These are phyloP conservation scores for Strigamia crassipes DNA, from an alignment of 2,888 invertebrate species.

Conservation along the genomic window DNA sequence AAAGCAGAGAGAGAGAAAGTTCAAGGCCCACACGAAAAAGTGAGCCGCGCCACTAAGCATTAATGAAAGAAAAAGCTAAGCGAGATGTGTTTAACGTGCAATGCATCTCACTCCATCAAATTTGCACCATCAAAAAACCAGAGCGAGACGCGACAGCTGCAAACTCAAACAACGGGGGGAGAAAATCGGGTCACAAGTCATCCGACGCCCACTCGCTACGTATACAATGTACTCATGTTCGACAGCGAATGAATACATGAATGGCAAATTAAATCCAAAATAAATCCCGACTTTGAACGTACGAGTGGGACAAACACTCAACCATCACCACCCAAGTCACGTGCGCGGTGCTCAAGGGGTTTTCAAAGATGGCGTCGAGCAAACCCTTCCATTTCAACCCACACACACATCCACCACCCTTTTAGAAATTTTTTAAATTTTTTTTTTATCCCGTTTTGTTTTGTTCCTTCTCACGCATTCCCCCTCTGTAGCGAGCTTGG, in stretches of 20 bases:
- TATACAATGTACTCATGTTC: constrained; percentile 37
- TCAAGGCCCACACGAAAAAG: not conserved
- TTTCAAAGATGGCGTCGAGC: not conserved
- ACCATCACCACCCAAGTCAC: not conserved
- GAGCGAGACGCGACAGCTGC: constrained; percentile 18
- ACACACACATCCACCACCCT: no score
- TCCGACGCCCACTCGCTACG: constrained; percentile 23
- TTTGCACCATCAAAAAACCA: constrained; percentile 34
- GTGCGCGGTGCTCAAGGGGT: not conserved
- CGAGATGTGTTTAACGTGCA: not conserved
- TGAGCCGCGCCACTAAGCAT: not conserved
- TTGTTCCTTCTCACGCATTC: not conserved
- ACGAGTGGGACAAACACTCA: not conserved
- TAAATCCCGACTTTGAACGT: not conserved
- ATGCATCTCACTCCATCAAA: constrained; percentile 29
- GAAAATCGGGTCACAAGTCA: not conserved
- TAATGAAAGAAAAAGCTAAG: not conserved
- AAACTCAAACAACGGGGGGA: not conserved
- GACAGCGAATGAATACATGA: constrained; percentile 26
- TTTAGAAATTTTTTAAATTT: not conserved
- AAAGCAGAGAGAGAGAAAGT: not conserved
- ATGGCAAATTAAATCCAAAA: not conserved
- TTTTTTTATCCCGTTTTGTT: not conserved
- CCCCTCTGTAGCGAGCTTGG: not conserved
- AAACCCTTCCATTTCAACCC: not conserved